These are phyloP conservation scores for Opisthocomus hoazin DNA, from an alignment of 2,113 vertebrate species.

Conservation along the genomic window DNA sequence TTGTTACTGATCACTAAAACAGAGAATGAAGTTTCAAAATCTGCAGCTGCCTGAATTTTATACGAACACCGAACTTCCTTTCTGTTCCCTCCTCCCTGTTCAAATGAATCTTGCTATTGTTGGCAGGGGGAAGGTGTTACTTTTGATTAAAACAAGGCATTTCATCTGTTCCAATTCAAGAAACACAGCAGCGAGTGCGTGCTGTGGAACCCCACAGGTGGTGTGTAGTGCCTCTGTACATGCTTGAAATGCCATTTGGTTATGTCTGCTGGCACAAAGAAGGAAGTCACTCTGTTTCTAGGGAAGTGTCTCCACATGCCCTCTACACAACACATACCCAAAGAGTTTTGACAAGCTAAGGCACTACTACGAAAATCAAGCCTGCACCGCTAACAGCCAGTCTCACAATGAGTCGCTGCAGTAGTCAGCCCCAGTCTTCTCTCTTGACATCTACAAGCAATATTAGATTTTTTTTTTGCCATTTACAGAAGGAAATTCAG, in stretches of 20 bases:
- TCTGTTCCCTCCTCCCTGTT: neutral
- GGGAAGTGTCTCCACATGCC: fast-evolving
- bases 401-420: neutral
- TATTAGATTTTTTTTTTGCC: neutral
- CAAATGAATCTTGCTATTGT: neutral
- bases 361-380: neutral
- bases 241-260: neutral
- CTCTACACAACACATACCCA: neutral
- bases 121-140: too few relatives aligned
- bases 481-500: neutral
- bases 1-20: neutral
- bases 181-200: neutral
- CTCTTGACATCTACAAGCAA: neutral
- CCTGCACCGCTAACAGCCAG: neutral
- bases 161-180: neutral
- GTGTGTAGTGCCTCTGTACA: fast-evolving
- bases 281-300: neutral
- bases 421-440: fast-evolving
- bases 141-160: neutral
- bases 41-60: neutral
- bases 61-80: fast-evolving
- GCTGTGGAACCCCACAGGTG: neutral
- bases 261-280: neutral
- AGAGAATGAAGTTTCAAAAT: neutral
- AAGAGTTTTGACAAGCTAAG: neutral